Conservation (phyloP, 2,888 invertebrate species). For the Acanthosepion pharaonis region DNA sequence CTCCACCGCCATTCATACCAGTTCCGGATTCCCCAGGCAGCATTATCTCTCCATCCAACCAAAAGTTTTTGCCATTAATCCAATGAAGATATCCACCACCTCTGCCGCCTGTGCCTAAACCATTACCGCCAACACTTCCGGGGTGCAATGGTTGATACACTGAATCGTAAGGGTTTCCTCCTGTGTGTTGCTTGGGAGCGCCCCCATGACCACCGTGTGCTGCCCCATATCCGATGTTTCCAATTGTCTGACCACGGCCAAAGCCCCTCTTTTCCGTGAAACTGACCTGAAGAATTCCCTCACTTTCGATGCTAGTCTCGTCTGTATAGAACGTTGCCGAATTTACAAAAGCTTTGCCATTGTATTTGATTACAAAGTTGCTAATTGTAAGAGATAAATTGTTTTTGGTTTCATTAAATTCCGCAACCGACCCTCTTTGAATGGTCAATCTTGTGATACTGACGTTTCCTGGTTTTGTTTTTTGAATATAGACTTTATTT, state of each 20-base stretch:
- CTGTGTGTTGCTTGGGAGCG: slow-evolving; percentile 55
- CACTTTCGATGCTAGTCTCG: slow-evolving; percentile 61
- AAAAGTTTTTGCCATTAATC: slow-evolving; percentile 59
- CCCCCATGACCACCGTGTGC: slow-evolving; percentile 68
- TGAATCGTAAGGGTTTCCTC: slow-evolving; percentile 64
- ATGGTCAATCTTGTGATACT: slow-evolving; percentile 59
- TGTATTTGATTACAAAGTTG: slow-evolving; percentile 59
- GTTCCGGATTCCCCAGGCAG: slow-evolving; percentile 58
- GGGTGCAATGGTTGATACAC: slow-evolving; percentile 57
- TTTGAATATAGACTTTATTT: slow-evolving; percentile 56
- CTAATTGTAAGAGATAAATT: slow-evolving; percentile 56
- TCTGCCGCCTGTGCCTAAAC: slow-evolving; percentile 58
- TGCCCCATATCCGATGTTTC: slow-evolving; percentile 58
- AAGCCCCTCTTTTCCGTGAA: slow-evolving; percentile 58
- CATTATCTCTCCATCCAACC: slow-evolving; percentile 62
- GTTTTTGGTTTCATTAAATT: slow-evolving; percentile 56
- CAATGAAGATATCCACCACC: slow-evolving; percentile 65
- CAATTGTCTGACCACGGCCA: slow-evolving; percentile 55
- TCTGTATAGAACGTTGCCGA: slow-evolving; percentile 59
- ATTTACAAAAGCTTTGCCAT: slow-evolving; percentile 60
- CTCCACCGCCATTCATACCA: slow-evolving; percentile 61
- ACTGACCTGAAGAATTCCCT: slow-evolving; percentile 58
- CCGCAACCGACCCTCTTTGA: slow-evolving; percentile 60
- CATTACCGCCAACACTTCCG: slow-evolving; percentile 66
- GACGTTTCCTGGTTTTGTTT: slow-evolving; percentile 61